These are phyloP conservation scores for Cyaniris semiargus DNA, from an alignment of 2,888 invertebrate species.

Conservation along the genomic window DNA sequence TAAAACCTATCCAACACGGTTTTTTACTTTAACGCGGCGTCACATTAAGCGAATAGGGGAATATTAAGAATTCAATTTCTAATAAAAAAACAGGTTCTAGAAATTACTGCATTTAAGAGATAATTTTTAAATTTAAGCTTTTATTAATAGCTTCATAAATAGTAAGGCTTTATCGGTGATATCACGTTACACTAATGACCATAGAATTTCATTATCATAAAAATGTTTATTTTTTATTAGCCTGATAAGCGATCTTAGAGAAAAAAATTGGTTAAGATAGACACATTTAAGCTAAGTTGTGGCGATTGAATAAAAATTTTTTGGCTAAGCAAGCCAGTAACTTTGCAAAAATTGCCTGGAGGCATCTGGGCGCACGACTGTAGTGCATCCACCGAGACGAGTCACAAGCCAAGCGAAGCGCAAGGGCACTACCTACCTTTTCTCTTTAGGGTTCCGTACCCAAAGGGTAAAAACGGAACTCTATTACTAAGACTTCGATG, in stretches of 20 bases:
- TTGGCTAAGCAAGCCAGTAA: background rate
- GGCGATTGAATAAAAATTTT: background rate
- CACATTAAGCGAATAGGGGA: too few relatives aligned
- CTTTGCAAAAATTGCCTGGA: background rate
- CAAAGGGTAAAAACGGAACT: too few relatives aligned
- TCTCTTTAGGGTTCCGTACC: too few relatives aligned
- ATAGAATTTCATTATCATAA: constrained; percentile 2
- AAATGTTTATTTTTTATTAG: constrained; percentile 8
- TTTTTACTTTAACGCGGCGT: too few relatives aligned
- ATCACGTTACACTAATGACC: constrained; percentile 3
- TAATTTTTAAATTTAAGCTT: background rate
- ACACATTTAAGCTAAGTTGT: background rate
- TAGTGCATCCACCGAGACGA: too few relatives aligned
- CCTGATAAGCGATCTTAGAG: background rate
- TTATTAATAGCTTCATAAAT: constrained; percentile 22
- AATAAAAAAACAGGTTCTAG: background rate
- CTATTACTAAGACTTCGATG: too few relatives aligned
- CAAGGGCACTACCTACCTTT: too few relatives aligned
- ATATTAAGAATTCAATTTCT: too few relatives aligned
- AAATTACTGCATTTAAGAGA: background rate
- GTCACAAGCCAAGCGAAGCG: too few relatives aligned
- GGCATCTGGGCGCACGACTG: too few relatives aligned
- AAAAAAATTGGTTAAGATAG: background rate
- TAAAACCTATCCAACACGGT: too few relatives aligned
- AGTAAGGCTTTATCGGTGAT: background rate